Evolutionary conservation across 2,797 vertebrate species (phyloP).

Genomic region (Acridotheres tristis): DNA sequence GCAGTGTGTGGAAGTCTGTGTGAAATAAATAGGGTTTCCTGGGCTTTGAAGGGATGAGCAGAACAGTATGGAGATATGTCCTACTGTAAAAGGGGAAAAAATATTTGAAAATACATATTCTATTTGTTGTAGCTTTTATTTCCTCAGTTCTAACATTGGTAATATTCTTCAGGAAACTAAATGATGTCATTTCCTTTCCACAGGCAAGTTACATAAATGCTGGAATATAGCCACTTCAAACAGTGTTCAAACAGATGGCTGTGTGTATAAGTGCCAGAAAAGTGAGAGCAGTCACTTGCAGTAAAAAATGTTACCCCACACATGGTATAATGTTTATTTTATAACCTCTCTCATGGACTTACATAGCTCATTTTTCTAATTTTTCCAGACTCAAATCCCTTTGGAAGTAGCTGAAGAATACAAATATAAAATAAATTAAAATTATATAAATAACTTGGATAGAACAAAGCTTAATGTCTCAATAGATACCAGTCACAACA

Average conservation of each 20-base stretch:
- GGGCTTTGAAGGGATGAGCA: not conserved
- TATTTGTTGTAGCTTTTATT: constrained; percentile 62
- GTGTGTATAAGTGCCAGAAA: constrained; percentile 76
- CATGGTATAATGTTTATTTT: constrained; percentile 78
- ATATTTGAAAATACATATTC: constrained; percentile 16
- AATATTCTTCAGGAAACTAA: constrained; percentile 75
- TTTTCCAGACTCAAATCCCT: constrained; percentile 68
- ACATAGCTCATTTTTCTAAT: constrained; percentile 69
- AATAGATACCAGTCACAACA: not conserved
- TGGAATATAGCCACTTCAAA: constrained; percentile 74
- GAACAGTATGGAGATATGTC: not conserved
- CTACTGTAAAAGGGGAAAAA: not conserved
- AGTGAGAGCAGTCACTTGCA: constrained; percentile 77
- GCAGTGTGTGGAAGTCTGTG: fast-evolving
- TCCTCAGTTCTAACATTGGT: constrained; percentile 56
- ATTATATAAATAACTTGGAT: constrained; percentile 17
- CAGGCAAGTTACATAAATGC: constrained; percentile 76
- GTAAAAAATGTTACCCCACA: constrained; percentile 71
- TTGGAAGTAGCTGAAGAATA: constrained; percentile 41
- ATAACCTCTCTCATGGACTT: constrained; percentile 60
- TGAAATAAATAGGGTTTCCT: not conserved
- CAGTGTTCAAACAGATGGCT: constrained; percentile 78
- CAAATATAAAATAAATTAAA: constrained; percentile 41
- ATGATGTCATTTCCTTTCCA: constrained; percentile 79
- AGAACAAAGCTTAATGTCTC: not conserved